These are phyloP conservation scores for Ditylenchus weischeri DNA, from an alignment of 2,888 invertebrate species.

Conservation along the genomic window DNA sequence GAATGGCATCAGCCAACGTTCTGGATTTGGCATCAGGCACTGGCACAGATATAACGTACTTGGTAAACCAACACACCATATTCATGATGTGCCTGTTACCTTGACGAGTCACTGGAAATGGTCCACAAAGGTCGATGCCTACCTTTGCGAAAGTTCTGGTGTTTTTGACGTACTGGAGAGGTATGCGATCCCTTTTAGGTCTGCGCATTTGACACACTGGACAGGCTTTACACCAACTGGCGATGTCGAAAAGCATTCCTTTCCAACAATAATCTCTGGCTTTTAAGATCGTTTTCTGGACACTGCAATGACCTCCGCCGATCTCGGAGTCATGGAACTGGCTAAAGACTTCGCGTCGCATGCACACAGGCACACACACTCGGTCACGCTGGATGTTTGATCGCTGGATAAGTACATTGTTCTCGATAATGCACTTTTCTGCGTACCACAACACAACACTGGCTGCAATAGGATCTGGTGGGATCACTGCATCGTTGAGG, in stretches of 20 bases:
- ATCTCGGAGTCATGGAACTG: slow-evolving; percentile 27
- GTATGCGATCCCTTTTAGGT: slow-evolving; percentile 14
- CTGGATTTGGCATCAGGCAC: slow-evolving; percentile 52
- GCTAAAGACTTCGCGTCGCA: slow-evolving; percentile 8
- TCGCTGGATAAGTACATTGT: neutral
- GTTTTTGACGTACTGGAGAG: slow-evolving; percentile 14
- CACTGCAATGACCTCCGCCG: slow-evolving; percentile 35
- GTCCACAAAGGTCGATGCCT: slow-evolving; percentile 29
- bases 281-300: slow-evolving; percentile 28
- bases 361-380: no score
- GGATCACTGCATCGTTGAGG: neutral
- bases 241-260: slow-evolving; percentile 19
- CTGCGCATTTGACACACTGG: slow-evolving; percentile 25
- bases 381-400: no score
- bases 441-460: slow-evolving; percentile 8
- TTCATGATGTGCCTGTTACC: slow-evolving; percentile 26
- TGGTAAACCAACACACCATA: slow-evolving; percentile 21
- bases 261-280: slow-evolving; percentile 29
- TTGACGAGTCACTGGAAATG: slow-evolving; percentile 15
- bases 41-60: slow-evolving; percentile 44
- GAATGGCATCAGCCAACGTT: slow-evolving; percentile 50
- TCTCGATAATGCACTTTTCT: neutral
- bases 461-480: slow-evolving; percentile 11
- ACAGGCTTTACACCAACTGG: slow-evolving; percentile 18
- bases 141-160: slow-evolving; percentile 18